Percentiles rank a stretch among this genome's conserved stretches.
Conservation (phyloP, 2,888 invertebrate species). For the Micropterix aruncella region DNA sequence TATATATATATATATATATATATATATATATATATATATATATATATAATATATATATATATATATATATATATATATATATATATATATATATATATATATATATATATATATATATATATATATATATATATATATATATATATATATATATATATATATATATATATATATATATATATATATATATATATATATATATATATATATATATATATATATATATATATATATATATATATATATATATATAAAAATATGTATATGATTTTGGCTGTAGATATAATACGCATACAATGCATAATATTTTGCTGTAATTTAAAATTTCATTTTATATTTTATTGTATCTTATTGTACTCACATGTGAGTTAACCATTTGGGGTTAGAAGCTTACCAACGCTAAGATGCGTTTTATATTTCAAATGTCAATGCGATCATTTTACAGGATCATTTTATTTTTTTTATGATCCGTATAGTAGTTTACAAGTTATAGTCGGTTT, state of each 20-base stretch:
- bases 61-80: slow-evolving; percentile 6
- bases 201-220: slow-evolving; percentile 1
- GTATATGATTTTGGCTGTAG: slow-evolving; percentile 5
- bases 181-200: slow-evolving; percentile 4
- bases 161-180: slow-evolving; percentile 6
- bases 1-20: slow-evolving; percentile 4
- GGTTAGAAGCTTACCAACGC: too few relatives aligned
- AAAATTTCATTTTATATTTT: too few relatives aligned
- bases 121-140: slow-evolving; percentile 5
- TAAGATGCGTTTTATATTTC: too few relatives aligned
- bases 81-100: slow-evolving; percentile 6
- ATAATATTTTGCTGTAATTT: too few relatives aligned
- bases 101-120: slow-evolving; percentile 4
- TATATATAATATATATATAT: slow-evolving; percentile 6
- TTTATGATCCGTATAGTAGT: too few relatives aligned
- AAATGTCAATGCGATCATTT: too few relatives aligned
- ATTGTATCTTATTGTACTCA: too few relatives aligned
- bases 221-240: slow-evolving; percentile 5
- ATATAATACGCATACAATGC: too few relatives aligned
- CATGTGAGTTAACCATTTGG: too few relatives aligned
- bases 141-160: slow-evolving; percentile 4
- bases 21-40: slow-evolving; percentile 6
- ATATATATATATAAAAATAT: slow-evolving; percentile 6
- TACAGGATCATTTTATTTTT: too few relatives aligned
- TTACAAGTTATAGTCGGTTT: too few relatives aligned